These are phyloP conservation scores for Phyllotis vaccarum DNA, from an alignment of 2,797 vertebrate species.

Conservation along the genomic window DNA sequence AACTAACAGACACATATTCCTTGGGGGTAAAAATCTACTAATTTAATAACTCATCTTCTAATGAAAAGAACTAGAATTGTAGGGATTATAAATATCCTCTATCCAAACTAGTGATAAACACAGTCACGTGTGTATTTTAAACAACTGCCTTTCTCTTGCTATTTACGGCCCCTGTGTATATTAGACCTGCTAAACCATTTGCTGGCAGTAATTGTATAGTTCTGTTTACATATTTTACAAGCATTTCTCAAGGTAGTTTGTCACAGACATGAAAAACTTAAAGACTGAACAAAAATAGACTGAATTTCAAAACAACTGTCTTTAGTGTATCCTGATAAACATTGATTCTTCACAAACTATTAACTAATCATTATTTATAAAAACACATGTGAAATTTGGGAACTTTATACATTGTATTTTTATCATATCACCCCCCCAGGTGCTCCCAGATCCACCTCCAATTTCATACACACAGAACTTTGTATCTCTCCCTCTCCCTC, in stretches of 20 bases:
- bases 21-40: not conserved
- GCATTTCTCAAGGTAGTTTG: constrained; percentile 31
- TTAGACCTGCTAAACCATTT: constrained; percentile 9
- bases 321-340: not conserved
- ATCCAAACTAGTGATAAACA: not conserved
- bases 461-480: not conserved
- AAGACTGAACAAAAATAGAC: constrained; percentile 28
- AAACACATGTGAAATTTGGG: not conserved
- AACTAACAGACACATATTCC: not conserved
- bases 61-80: not conserved
- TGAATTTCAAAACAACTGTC: not conserved
- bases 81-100: not conserved
- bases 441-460: not conserved
- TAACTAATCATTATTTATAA: not conserved
- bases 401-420: not conserved
- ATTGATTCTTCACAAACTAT: not conserved
- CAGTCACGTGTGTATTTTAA: not conserved
- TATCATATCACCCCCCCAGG: not conserved
- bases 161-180: constrained; percentile 53
- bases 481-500: too few relatives aligned
- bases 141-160: not conserved
- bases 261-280: constrained; percentile 29
- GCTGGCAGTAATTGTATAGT: not conserved
- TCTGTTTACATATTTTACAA: constrained; percentile 54
- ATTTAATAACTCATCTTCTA: not conserved